A percentile compares a stretch with the other conserved stretches of the same genome.
These are phyloP conservation scores for Platichthys flesus DNA, from an alignment of 2,113 vertebrate species.

Conservation along the genomic window DNA sequence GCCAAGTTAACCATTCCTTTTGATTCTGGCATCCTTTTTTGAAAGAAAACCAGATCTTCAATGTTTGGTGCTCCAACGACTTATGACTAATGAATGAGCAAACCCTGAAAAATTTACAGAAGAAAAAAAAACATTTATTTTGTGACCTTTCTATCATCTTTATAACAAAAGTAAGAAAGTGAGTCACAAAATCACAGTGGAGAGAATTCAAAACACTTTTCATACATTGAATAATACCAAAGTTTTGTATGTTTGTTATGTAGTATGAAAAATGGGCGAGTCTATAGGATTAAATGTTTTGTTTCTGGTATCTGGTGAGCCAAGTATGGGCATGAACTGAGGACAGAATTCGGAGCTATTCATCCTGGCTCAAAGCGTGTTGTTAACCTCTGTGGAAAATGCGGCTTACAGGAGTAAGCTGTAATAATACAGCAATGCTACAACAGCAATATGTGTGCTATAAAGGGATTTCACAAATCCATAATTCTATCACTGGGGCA, in stretches of 20 bases:
- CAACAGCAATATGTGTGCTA: slow-evolving; percentile 49
- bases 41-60: slow-evolving; percentile 8
- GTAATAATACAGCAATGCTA: slow-evolving; percentile 62
- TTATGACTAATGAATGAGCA: slow-evolving; percentile 67
- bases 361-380: slow-evolving; percentile 55
- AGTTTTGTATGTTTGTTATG: too few relatives aligned
- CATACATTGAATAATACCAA: not conserved
- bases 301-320: slow-evolving; percentile 22
- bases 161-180: not conserved
- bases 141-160: slow-evolving; percentile 16
- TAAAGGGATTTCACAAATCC: slow-evolving; percentile 68
- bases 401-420: slow-evolving; percentile 68
- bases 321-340: slow-evolving; percentile 44
- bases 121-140: not conserved
- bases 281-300: slow-evolving; percentile 50
- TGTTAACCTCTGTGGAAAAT: slow-evolving; percentile 72
- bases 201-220: not conserved
- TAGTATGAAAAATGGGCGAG: slow-evolving; percentile 6
- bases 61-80: slow-evolving; percentile 39
- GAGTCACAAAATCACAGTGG: not conserved
- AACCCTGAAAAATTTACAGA: not conserved
- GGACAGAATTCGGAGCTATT: slow-evolving; percentile 51
- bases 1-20: slow-evolving; percentile 73
- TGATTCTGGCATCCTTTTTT: slow-evolving; percentile 65
- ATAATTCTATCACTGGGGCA: slow-evolving; percentile 52